Evolutionary conservation across 2,113 vertebrate genomes (phyloP), one percentile per base, ranked within the genome.

Genomic region (Xiphophorus maculatus): DNA sequence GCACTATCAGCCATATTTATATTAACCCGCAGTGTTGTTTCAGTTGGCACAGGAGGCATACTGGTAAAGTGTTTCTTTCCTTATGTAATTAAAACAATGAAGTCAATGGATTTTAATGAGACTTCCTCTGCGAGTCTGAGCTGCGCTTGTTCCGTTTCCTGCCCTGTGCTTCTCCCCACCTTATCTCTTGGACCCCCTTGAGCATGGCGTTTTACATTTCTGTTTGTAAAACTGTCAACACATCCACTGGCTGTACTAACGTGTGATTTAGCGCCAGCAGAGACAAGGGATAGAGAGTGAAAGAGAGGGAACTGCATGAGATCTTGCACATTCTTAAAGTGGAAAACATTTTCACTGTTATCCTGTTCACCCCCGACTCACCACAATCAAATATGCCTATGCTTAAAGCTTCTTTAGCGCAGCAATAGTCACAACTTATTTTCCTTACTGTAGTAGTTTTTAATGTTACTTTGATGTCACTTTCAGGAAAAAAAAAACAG

Each of bases 181-280:
- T 88, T 86, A 89, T 91, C 92, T 91, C 87, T 76, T 73, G 85
- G 91, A 89, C 84, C 92, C 91, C 91, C 89, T 90, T 89, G 92
- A 93, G 92, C 87, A 91, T 86, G 88, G 91, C 90, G 90, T 93
- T 93, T 93, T 93, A 93, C 93, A 93, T 95, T 94, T 94, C 91
- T 94, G 93, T 95, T 94, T 94, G 93, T 94, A 93, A 94, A 93
- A 94, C 93, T 93, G 93, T 93, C 92, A 94, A 93, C 92, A 94
- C 93, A 91, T 93, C 91, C 91, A 89, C 92, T 93, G 91, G 90
- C 91, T 94, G 91, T 89, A 93, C 91, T 93, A 92, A 94, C 86
- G 93, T 94, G 93, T 94, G 92, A 93, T 91, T 94, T 95, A 93
- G 93, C 91, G 86, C 93, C 91, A 92, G 87, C 92, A 93, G 93